Percentiles rank a stretch among this genome's conserved stretches.
Evolutionary conservation across 30 jellyfish, hydroid and myxozoan species (phyloP).

Genomic region (Turritopsis dohrnii): DNA sequence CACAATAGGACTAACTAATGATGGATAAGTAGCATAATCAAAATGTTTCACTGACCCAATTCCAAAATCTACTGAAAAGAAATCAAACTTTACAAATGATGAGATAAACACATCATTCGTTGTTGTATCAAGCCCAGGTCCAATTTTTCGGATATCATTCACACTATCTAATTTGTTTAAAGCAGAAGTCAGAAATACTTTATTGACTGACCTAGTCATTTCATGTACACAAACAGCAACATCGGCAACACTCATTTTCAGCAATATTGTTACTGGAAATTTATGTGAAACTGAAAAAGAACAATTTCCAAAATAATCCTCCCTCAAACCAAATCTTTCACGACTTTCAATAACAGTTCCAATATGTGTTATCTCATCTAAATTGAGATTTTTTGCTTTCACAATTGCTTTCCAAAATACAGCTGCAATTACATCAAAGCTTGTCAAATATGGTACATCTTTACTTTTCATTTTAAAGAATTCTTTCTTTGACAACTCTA

Average conservation of each 20-base stretch:
- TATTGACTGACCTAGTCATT: not conserved
- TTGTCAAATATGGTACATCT: not conserved
- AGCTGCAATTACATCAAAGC: not conserved
- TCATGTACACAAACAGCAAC: not conserved
- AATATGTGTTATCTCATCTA: not conserved
- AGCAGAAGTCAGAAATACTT: not conserved
- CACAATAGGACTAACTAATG: not conserved
- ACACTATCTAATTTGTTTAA: not conserved
- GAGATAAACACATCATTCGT: not conserved
- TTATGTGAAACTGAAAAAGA: not conserved
- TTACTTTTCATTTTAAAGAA: not conserved
- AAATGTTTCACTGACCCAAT: not conserved
- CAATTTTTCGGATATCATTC: not conserved
- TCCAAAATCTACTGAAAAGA: not conserved
- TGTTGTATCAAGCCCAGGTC: not conserved
- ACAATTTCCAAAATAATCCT: not conserved
- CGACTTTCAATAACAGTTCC: not conserved
- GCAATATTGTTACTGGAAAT: not conserved
- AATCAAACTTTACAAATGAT: not conserved
- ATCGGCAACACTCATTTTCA: not conserved
- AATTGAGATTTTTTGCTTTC: not conserved
- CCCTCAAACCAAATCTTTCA: not conserved
- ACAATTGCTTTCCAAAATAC: slow-evolving; percentile 3
- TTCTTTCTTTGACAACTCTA: not conserved
- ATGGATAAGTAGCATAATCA: not conserved